Conservation (phyloP, 2,797 vertebrate species). For the Xenops minutus region DNA sequence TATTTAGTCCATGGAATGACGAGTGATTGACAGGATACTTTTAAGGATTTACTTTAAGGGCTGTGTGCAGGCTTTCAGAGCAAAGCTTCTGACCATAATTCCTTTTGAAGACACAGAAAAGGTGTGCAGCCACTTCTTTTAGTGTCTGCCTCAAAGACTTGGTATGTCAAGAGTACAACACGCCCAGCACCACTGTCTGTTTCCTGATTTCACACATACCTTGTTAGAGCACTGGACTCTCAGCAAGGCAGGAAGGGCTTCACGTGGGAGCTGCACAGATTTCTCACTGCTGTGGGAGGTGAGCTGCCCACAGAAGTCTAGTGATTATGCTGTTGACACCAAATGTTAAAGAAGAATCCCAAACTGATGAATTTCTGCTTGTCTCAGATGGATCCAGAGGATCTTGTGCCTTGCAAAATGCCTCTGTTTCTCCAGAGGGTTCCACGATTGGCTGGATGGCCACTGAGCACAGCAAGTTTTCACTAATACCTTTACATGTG, state of each 20-base stretch:
- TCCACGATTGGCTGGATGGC: accelerated
- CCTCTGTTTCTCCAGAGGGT: background rate
- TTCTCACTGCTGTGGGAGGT: background rate
- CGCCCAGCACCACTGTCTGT: background rate
- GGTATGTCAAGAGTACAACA: background rate
- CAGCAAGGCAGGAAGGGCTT: background rate
- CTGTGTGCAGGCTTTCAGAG: background rate
- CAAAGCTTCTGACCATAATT: background rate
- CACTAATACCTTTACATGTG: background rate
- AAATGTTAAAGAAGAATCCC: background rate
- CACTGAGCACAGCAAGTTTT: background rate
- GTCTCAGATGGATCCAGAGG: background rate
- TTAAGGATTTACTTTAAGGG: background rate
- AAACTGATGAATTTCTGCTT: background rate
- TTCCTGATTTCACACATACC: background rate
- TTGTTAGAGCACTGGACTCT: background rate
- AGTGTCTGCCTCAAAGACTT: background rate
- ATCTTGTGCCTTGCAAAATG: background rate
- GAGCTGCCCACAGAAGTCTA: background rate
- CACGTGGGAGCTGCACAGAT: background rate
- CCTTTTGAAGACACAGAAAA: background rate
- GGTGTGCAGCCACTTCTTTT: background rate
- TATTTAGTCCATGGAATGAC: background rate
- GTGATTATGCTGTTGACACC: accelerated
- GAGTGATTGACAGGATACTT: background rate